Conservation (phyloP, 2,888 invertebrate genomes). For the Anarsia innoxiella region DNA sequence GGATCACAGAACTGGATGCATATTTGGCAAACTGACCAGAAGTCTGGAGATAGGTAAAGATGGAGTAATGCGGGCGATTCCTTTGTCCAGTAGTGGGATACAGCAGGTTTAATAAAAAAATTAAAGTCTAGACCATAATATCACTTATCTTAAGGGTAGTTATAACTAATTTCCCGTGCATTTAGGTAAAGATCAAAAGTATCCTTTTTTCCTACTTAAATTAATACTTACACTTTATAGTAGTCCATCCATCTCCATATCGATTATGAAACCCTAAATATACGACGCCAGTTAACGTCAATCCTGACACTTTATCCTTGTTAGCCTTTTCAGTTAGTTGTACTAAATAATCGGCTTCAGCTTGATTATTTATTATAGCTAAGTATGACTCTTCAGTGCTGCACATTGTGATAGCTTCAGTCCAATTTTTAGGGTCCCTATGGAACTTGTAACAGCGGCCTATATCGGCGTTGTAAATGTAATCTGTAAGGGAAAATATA, state of each 20-base stretch:
- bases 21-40: too few relatives aligned
- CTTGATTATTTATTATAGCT: slow-evolving; percentile 20
- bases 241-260: slow-evolving; percentile 1
- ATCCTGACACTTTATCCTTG: background rate
- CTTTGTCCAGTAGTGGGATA: too few relatives aligned
- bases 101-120: too few relatives aligned
- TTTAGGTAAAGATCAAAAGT: too few relatives aligned
- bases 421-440: slow-evolving; percentile 19
- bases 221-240: slow-evolving; percentile 2
- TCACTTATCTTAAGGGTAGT: too few relatives aligned
- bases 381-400: slow-evolving; percentile 20
- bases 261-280: slow-evolving; percentile 6
- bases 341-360: slow-evolving; percentile 18
- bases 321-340: slow-evolving; percentile 8
- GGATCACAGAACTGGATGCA: too few relatives aligned
- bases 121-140: too few relatives aligned
- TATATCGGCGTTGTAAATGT: slow-evolving; percentile 11
- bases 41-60: too few relatives aligned
- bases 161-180: too few relatives aligned
- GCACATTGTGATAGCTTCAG: slow-evolving; percentile 22
- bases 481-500: slow-evolving; percentile 11
- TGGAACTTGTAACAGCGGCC: slow-evolving; percentile 24
- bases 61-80: too few relatives aligned
- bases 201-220: too few relatives aligned
- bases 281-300: background rate